These are phyloP conservation scores for Upupa epops DNA, from an alignment of 2,113 vertebrate genomes.

Conservation along the genomic window DNA sequence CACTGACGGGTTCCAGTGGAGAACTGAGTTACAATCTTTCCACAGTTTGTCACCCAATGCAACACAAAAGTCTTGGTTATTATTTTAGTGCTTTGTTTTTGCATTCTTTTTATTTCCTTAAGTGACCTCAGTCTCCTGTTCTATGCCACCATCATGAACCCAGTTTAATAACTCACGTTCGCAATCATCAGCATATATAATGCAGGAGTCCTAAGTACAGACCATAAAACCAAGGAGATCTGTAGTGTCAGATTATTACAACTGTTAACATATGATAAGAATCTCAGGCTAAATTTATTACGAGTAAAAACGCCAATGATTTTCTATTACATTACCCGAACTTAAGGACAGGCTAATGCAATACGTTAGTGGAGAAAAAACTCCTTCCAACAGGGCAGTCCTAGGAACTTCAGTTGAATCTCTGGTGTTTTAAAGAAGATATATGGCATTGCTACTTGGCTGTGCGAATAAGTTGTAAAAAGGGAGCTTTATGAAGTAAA, in stretches of 20 bases:
- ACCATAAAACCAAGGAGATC: background rate
- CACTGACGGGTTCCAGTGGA: background rate
- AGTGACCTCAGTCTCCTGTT: background rate
- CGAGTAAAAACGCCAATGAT: background rate
- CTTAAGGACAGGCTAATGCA: background rate
- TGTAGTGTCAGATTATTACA: background rate
- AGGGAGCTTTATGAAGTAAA: background rate
- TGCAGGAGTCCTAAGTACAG: background rate
- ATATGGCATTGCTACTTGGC: background rate
- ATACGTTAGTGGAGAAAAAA: background rate
- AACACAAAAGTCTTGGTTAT: background rate
- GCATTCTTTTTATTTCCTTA: background rate
- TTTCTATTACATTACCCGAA: background rate
- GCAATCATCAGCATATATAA: background rate
- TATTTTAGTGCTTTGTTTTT: background rate
- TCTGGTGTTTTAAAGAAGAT: background rate
- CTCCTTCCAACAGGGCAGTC: background rate
- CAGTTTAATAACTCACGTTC: background rate
- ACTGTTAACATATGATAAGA: background rate
- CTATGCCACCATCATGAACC: background rate
- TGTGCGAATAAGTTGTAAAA: background rate
- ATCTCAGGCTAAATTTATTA: background rate
- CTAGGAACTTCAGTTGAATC: background rate
- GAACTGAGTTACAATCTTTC: background rate
- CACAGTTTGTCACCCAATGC: fast-evolving